Percentiles rank a stretch among this genome's conserved stretches.
Conservation (phyloP, 2,113 vertebrate genomes). For the Lophochroa leadbeateri region DNA sequence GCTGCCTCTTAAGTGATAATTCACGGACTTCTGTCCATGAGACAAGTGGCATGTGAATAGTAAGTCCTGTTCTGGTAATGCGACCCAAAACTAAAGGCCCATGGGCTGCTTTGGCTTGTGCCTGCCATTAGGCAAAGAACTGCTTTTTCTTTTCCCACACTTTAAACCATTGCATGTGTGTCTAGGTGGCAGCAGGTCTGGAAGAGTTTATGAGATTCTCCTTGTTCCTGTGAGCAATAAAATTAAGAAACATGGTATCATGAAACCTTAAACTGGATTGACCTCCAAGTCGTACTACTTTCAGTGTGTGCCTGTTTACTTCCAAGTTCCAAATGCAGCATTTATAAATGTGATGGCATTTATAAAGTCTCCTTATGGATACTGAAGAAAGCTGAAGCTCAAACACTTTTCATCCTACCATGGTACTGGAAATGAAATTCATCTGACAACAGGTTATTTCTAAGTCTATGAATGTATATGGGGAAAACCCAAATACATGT, state of each 20-base stretch:
- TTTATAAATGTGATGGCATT: background rate
- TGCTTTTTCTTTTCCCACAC: background rate
- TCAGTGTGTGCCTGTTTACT: background rate
- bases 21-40: background rate
- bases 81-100: background rate
- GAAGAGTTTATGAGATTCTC: background rate
- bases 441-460: background rate
- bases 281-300: background rate
- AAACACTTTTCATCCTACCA: slow-evolving; percentile 62
- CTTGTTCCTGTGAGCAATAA: background rate
- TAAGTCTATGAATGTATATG: slow-evolving; percentile 25
- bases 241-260: background rate
- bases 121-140: background rate
- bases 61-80: background rate
- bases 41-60: background rate
- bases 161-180: background rate
- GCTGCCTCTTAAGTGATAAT: background rate
- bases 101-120: fast-evolving
- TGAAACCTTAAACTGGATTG: slow-evolving; percentile 22
- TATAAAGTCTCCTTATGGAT: background rate
- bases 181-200: background rate
- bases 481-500: slow-evolving; percentile 26
- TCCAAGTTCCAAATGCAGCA: background rate
- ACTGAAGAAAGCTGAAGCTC: background rate
- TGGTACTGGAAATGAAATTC: slow-evolving; percentile 39